phyloP scores from a whole-genome alignment of 2,797 vertebrate genomes.

The Vireo griseus region DNA sequence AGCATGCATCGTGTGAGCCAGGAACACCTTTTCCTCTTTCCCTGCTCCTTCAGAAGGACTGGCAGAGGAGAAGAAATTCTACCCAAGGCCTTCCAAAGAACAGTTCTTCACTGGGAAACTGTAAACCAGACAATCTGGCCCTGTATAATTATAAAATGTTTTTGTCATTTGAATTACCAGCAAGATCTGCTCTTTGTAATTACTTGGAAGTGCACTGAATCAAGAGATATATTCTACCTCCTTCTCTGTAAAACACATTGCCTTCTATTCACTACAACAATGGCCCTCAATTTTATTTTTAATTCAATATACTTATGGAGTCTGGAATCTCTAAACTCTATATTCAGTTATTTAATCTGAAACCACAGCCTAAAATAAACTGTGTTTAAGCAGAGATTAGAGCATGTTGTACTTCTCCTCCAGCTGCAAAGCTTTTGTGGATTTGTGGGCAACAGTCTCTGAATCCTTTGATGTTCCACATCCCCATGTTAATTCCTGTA shows the following conservation, averaged over 20 bases:
- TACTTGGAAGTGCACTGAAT: not conserved
- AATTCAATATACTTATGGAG: not conserved
- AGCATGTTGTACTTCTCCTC: not conserved
- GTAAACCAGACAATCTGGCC: not conserved
- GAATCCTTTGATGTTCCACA: not conserved
- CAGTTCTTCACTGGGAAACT: not conserved
- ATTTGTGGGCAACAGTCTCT: not conserved
- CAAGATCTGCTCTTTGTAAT: not conserved
- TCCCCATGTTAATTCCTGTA: not conserved
- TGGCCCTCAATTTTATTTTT: not conserved
- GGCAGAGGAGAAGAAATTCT: not conserved
- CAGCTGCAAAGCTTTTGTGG: not conserved
- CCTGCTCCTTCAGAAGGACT: not conserved
- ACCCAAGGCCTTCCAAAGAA: not conserved
- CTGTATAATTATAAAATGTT: not conserved
- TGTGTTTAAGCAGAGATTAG: not conserved
- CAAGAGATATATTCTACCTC: not conserved
- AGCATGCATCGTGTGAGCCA: accelerated
- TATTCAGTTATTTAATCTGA: not conserved
- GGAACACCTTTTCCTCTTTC: not conserved
- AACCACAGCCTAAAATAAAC: not conserved
- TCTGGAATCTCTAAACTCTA: not conserved
- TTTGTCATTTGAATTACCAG: not conserved
- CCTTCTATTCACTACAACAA: not conserved
- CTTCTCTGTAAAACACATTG: not conserved